Evolutionary conservation across 1,140 invertebrate genomes (phyloP).

Genomic region (Drosophila pseudoananassae): DNA sequence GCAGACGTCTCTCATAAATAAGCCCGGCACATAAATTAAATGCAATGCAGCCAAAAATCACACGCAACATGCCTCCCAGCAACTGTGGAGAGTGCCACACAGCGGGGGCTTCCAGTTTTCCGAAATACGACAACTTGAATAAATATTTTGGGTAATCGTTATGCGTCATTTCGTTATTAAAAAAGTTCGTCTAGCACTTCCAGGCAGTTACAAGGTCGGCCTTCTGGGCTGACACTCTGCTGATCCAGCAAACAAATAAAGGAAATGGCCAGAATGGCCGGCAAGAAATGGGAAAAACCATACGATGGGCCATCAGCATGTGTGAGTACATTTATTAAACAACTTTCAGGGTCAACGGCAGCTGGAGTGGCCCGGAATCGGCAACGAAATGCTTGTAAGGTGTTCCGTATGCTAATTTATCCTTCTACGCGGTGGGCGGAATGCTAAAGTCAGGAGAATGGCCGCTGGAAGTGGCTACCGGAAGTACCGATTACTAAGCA

Average conservation of each 20-base stretch:
- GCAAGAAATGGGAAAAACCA: conserved; percentile 27
- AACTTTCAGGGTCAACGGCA: conserved; percentile 60
- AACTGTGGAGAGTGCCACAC: conserved; percentile 9
- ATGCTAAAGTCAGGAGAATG: conserved; percentile 15
- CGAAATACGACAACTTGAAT: conserved; percentile 24
- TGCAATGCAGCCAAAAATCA: conserved; percentile 47
- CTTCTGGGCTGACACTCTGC: conserved; percentile 27
- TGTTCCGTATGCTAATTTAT: conserved; percentile 41
- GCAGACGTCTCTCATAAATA: conserved; percentile 69
- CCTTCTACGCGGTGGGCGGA: conserved; percentile 17
- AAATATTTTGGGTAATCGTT: conserved; percentile 55
- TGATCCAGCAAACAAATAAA: conserved; percentile 50
- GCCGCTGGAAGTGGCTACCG: conserved; percentile 3
- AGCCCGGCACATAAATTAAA: conserved; percentile 55
- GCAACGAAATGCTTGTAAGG: conserved; percentile 33
- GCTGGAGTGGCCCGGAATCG: conserved; percentile 28
- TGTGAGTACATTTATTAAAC: conserved; percentile 80
- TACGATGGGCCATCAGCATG: conserved; percentile 54
- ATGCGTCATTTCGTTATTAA: conserved; percentile 38
- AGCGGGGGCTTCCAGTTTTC: background rate
- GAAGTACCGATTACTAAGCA: conserved; percentile 20
- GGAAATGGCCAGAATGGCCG: conserved; percentile 39
- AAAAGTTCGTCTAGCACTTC: conserved; percentile 33
- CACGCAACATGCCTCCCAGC: conserved; percentile 2
- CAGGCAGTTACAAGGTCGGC: conserved; percentile 14